Evolutionary conservation across 2,888 invertebrate genomes (phyloP).

Genomic region (Monochamus alternatus): DNA sequence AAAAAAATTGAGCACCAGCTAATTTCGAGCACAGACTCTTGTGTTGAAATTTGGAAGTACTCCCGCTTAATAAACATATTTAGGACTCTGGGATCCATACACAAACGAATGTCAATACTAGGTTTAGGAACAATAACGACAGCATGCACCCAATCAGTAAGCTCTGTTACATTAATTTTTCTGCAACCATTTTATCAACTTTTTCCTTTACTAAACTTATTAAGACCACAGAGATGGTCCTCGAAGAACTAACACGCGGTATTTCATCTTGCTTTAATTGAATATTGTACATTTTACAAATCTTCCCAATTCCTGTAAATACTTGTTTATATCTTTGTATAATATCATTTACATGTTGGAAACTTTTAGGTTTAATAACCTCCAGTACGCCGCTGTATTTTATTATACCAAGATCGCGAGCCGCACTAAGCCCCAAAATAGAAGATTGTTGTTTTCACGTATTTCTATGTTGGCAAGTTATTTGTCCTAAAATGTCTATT

Average conservation of each 20-base stretch:
- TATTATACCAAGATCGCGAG: not conserved
- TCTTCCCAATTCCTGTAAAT: too few relatives aligned
- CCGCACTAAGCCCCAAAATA: not conserved
- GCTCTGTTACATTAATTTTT: slow-evolving; percentile 23
- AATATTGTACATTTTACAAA: too few relatives aligned
- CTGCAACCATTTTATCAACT: slow-evolving; percentile 21
- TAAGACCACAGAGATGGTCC: not conserved
- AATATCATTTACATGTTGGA: too few relatives aligned
- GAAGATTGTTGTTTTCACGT: not conserved
- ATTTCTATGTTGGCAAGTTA: not conserved
- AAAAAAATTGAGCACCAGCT: not conserved
- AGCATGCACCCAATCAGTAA: slow-evolving; percentile 30
- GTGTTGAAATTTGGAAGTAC: not conserved
- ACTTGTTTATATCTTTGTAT: too few relatives aligned
- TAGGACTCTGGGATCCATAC: slow-evolving; percentile 27
- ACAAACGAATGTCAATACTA: slow-evolving; percentile 20
- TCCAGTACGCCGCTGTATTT: not conserved
- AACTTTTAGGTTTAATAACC: too few relatives aligned
- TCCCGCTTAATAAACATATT: slow-evolving; percentile 4
- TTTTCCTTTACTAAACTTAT: not conserved
- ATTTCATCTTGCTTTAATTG: too few relatives aligned
- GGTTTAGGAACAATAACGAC: slow-evolving; percentile 31
- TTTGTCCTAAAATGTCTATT: not conserved
- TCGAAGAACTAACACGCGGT: too few relatives aligned
- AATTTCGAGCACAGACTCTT: not conserved